These are phyloP conservation scores for Holotrichia oblita DNA, from an alignment of 1,140 invertebrate genomes.

Conservation along the genomic window DNA sequence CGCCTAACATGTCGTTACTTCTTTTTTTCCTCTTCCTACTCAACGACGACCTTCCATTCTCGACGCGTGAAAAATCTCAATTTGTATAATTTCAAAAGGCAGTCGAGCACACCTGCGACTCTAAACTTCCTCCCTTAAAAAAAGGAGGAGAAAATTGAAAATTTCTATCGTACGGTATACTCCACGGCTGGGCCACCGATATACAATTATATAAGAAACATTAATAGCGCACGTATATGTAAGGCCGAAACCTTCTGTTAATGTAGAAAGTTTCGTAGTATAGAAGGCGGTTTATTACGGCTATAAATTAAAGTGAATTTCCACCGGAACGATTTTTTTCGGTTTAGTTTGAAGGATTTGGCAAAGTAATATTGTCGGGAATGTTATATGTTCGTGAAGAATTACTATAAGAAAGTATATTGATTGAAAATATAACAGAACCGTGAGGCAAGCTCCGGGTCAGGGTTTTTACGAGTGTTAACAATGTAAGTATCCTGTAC, in stretches of 20 bases:
- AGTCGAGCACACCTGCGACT: conserved; percentile 9
- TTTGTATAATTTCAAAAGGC: conserved; percentile 17
- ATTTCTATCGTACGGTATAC: neutral
- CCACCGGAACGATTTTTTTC: neutral
- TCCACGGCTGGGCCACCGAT: neutral
- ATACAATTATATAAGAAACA: conserved; percentile 21
- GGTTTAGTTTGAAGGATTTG: too few relatives aligned
- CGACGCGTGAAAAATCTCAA: conserved; percentile 10
- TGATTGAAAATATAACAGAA: too few relatives aligned
- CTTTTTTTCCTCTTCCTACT: neutral
- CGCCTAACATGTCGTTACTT: neutral
- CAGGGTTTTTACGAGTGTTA: too few relatives aligned
- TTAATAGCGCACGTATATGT: neutral
- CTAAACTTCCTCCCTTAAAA: neutral
- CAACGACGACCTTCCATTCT: neutral
- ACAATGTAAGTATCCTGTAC: too few relatives aligned
- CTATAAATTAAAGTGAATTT: neutral
- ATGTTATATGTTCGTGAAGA: too few relatives aligned
- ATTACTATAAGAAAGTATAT: too few relatives aligned
- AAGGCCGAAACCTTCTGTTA: neutral
- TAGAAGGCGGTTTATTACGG: neutral
- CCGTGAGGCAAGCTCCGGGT: too few relatives aligned
- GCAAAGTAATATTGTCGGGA: too few relatives aligned
- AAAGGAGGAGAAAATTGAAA: neutral
- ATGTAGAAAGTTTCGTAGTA: neutral